Conservation (phyloP, 2,888 invertebrate species). For the Cinara cedri region DNA sequence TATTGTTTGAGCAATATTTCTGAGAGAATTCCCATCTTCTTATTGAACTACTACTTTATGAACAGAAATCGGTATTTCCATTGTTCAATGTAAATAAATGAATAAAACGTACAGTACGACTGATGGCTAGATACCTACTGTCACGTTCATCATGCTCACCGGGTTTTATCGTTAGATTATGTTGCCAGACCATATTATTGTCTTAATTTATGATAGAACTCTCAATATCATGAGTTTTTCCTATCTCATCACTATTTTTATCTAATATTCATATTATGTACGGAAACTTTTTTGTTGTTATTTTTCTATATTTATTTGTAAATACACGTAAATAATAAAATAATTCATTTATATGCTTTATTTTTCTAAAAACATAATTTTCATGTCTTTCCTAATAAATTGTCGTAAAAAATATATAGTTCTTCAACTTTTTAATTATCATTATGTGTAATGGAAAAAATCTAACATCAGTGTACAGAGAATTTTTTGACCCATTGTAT, state of each 20-base stretch:
- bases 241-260: too few species aligned
- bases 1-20: background rate
- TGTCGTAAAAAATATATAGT: too few species aligned
- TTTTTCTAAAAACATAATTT: background rate
- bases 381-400: too few species aligned
- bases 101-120: background rate
- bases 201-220: background rate
- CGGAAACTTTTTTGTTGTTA: background rate
- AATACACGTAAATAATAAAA: background rate
- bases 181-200: background rate
- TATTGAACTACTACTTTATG: background rate
- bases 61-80: background rate
- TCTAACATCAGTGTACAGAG: background rate
- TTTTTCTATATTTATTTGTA: background rate
- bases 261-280: too few species aligned
- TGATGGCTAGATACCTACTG: background rate
- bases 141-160: too few species aligned
- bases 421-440: too few species aligned
- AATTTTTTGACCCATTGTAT: constrained; percentile 7
- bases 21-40: background rate
- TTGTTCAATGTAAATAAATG: background rate
- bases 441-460: too few species aligned
- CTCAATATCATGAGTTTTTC: background rate
- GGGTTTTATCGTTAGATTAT: too few species aligned
- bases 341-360: background rate